Evolutionary conservation across 37 sponge, comb jelly and placozoan genomes (phyloP).

Genomic region (Agelas oroides): DNA sequence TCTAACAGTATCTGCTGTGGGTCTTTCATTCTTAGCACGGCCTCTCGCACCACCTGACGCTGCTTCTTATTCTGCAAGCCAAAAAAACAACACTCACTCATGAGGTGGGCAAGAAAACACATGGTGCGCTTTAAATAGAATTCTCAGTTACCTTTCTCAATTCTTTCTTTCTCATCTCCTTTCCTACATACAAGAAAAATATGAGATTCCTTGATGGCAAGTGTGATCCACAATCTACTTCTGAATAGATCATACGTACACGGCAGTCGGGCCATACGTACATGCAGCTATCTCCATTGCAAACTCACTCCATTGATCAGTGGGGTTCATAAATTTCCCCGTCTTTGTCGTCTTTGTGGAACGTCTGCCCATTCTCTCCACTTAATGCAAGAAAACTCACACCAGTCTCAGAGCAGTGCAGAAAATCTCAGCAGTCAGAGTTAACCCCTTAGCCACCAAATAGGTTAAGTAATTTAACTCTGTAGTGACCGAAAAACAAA

Average conservation of each 20-base stretch:
- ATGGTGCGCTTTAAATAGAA: conserved; percentile 30
- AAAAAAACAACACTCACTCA: too few relatives aligned
- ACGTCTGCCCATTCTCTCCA: conserved; percentile 81
- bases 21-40: conserved; percentile 88
- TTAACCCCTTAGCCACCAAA: too few relatives aligned
- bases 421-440: neutral
- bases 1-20: conserved; percentile 72
- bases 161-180: conserved; percentile 89
- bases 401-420: neutral
- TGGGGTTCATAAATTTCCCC: conserved; percentile 99
- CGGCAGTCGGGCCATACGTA: too few relatives aligned
- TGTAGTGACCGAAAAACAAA: too few relatives aligned
- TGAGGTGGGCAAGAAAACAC: neutral
- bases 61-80: conserved; percentile 90
- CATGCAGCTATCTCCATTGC: neutral
- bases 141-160: conserved; percentile 80
- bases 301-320: conserved; percentile 94
- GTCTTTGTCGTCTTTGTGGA: conserved; percentile 97
- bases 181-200: conserved; percentile 67
- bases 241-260: too few relatives aligned
- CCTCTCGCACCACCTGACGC: conserved; percentile 88
- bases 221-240: too few relatives aligned
- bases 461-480: too few relatives aligned
- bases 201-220: too few relatives aligned
- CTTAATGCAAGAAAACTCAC: too few relatives aligned